A percentile compares a stretch with the other conserved stretches of the same genome.
Evolutionary conservation across 2,888 invertebrate genomes (phyloP).

Genomic region (Hipparchia semele): DNA sequence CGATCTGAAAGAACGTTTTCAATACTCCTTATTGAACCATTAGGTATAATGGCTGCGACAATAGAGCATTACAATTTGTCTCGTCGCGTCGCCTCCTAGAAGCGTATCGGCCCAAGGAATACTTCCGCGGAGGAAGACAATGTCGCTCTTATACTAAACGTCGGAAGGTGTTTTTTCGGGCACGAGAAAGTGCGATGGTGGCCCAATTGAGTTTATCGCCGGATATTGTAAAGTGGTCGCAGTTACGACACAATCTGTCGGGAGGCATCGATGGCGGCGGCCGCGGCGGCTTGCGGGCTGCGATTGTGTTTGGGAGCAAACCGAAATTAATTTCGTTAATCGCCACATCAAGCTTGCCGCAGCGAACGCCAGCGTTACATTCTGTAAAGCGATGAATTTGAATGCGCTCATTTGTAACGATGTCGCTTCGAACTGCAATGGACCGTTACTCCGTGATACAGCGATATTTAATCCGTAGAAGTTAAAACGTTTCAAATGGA

Average conservation of each 20-base stretch:
- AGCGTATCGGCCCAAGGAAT: constrained; percentile 47
- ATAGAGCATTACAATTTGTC: constrained; percentile 80
- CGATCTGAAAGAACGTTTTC: constrained; percentile 70
- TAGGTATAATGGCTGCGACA: constrained; percentile 76
- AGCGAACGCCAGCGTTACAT: constrained; percentile 29
- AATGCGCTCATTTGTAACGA: constrained; percentile 25
- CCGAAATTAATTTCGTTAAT: constrained; percentile 48
- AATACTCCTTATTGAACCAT: constrained; percentile 78
- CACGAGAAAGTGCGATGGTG: constrained; percentile 46
- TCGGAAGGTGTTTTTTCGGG: constrained; percentile 56
- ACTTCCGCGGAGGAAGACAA: constrained; percentile 48
- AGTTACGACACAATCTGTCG: constrained; percentile 67
- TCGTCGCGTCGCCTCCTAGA: constrained; percentile 51
- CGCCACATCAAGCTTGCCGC: constrained; percentile 37
- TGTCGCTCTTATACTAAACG: constrained; percentile 56
- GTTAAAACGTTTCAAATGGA: not conserved
- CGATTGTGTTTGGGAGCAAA: constrained; percentile 46
- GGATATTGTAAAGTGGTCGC: constrained; percentile 80
- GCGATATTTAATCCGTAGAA: not conserved
- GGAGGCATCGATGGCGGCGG: constrained; percentile 63
- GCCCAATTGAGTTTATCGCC: constrained; percentile 77
- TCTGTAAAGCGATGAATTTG: constrained; percentile 26
- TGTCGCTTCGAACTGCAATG: constrained; percentile 27
- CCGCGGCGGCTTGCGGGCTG: constrained; percentile 53
- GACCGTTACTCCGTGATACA: constrained; percentile 26